phyloP scores from a whole-genome alignment of 2,113 vertebrate species.

The Aldabrachelys gigantea region DNA sequence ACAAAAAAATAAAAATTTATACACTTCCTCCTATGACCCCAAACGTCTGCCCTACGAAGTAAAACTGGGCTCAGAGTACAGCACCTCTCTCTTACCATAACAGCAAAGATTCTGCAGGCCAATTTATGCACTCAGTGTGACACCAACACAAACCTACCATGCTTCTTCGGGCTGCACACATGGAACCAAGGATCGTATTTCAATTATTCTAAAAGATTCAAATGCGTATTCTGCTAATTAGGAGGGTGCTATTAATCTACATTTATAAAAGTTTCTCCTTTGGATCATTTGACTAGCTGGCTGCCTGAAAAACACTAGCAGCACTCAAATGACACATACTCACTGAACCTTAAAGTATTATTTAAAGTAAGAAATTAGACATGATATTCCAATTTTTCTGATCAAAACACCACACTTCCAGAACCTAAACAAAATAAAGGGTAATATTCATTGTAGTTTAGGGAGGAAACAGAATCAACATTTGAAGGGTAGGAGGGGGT shows the following conservation, averaged over 20 bases:
- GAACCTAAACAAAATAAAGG: neutral
- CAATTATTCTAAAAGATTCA: neutral
- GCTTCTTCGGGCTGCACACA: neutral
- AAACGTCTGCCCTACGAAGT: neutral
- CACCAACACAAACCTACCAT: neutral
- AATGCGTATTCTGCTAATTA: neutral
- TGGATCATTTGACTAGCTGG: neutral
- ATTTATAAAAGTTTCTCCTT: neutral
- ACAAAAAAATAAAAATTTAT: neutral
- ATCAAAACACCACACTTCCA: neutral
- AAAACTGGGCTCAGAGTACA: neutral
- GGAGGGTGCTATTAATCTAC: neutral
- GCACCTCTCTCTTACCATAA: neutral
- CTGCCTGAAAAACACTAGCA: neutral
- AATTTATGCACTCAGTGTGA: neutral
- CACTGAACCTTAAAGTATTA: neutral
- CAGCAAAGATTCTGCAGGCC: neutral
- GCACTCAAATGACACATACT: too few relatives aligned
- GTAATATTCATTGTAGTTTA: neutral
- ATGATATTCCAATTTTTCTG: neutral
- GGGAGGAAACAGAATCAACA: rapidly evolving
- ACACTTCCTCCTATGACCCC: neutral
- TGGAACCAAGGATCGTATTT: neutral
- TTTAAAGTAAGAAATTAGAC: neutral
- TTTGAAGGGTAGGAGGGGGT: neutral